Conservation (phyloP, 2,888 invertebrate genomes). For the Lamproptera curius region DNA sequence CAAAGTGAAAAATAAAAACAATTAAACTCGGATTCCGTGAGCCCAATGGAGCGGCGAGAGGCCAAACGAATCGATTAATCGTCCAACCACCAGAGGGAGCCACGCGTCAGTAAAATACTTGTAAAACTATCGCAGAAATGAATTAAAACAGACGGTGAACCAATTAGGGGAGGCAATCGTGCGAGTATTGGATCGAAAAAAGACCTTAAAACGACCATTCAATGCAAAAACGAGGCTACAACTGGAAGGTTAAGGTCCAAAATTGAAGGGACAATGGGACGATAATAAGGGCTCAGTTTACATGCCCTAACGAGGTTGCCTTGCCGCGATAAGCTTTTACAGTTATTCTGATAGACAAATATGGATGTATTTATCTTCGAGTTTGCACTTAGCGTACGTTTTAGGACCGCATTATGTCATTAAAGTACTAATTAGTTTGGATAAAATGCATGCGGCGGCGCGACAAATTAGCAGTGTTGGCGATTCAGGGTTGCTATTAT, state of each 20-base stretch:
- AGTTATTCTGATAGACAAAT: slow-evolving; percentile 74
- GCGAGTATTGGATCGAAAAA: slow-evolving; percentile 71
- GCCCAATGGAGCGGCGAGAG: slow-evolving; percentile 59
- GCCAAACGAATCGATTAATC: slow-evolving; percentile 75
- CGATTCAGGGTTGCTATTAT: slow-evolving; percentile 29
- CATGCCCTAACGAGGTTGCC: slow-evolving; percentile 68
- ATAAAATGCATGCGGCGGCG: slow-evolving; percentile 25
- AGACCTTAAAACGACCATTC: slow-evolving; percentile 43
- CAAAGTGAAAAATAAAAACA: too few species aligned
- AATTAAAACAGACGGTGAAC: slow-evolving; percentile 76
- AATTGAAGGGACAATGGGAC: slow-evolving; percentile 34
- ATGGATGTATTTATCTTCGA: slow-evolving; percentile 73
- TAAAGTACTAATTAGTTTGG: slow-evolving; percentile 55
- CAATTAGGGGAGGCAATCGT: slow-evolving; percentile 77
- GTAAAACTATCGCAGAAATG: slow-evolving; percentile 77
- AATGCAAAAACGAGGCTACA: slow-evolving; percentile 41
- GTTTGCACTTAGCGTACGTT: slow-evolving; percentile 58
- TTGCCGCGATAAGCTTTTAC: slow-evolving; percentile 65
- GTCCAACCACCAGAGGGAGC: slow-evolving; percentile 69
- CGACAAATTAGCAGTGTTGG: slow-evolving; percentile 51
- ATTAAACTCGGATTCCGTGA: slow-evolving; percentile 45
- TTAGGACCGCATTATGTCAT: slow-evolving; percentile 50
- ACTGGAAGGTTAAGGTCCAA: slow-evolving; percentile 37
- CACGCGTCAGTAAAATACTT: slow-evolving; percentile 76
- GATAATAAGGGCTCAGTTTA: slow-evolving; percentile 69